Percentiles rank a stretch among this genome's conserved stretches.
Evolutionary conservation across 2,113 vertebrate genomes (phyloP).

Genomic region (Phyllostomus hastatus): DNA sequence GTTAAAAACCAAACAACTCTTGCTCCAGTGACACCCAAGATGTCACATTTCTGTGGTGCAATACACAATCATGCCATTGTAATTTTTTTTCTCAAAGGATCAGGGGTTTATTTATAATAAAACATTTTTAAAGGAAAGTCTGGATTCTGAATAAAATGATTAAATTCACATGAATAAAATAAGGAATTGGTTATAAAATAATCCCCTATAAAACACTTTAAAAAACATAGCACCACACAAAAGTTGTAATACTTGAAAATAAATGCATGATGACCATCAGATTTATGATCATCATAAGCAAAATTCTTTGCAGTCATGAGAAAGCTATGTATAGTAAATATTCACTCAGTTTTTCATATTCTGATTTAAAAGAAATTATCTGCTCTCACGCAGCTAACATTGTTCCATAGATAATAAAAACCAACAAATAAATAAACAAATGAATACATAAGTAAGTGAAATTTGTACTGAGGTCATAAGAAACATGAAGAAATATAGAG

Average conservation of each 20-base stretch:
- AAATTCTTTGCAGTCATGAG: neutral
- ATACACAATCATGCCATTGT: neutral
- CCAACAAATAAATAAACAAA: neutral
- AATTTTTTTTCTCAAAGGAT: neutral
- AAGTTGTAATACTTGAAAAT: neutral
- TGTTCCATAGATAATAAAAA: neutral
- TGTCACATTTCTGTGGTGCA: neutral
- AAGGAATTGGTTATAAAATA: neutral
- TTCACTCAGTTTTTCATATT: neutral
- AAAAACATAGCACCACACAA: neutral
- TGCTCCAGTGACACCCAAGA: neutral
- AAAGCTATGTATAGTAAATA: neutral
- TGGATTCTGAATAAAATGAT: neutral
- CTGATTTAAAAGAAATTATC: neutral
- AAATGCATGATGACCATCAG: neutral
- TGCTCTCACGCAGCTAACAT: neutral
- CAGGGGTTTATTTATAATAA: neutral
- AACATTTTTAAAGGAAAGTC: neutral
- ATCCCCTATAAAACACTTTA: neutral
- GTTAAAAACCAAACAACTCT: neutral
- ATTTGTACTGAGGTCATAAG: neutral
- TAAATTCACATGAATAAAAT: neutral
- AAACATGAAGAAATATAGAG: neutral
- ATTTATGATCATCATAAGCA: neutral
- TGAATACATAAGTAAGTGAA: neutral